Evolutionary conservation across 1,140 invertebrate species (phyloP), one percentile per base, ranked within the genome.

Genomic region (Lordiphosa stackelbergi): DNA sequence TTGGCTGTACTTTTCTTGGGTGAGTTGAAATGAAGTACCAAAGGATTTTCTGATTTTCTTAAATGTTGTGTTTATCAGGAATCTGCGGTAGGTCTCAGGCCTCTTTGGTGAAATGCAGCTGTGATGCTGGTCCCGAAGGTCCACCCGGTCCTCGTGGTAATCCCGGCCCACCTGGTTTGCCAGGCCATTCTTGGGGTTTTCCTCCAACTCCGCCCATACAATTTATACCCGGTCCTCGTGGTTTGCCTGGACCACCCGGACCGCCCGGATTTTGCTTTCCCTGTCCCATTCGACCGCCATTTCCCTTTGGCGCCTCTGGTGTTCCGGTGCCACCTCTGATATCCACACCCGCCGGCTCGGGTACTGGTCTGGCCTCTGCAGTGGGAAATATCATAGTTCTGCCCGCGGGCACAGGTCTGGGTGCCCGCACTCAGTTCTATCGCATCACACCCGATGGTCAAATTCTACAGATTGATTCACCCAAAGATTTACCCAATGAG

Each of bases 381-480:
- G 61, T 78, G 55, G 77, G 77, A 28, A 83, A 83, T 48, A 59
- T 83, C 1, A 73, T 83, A 36, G 70, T 83, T 1, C 47, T 83
- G 22, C 77, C 77, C 0, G 59, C 57, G 0, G 66, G 58, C 1
- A 11, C 64, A 0, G 55, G 54, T 2, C 12, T 56, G 7, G 45
- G 55, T 28, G 79, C 66, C 9, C 73, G 73, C 9, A 66, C 78
- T 0, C 57, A 66, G 37, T 54, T 84, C 11, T 78, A 62, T 54
- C 72, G 75, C 19, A 78, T 85, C 4, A 63, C 69, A 2, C 69
- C 74, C 28, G 73, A 78, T 11, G 78, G 78, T 1, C 66, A 73
- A 19, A 12, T 84, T 22, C 2, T 70, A 9, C 69, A 63, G 16
- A 62, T 84, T 16, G 78, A 85, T 5, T 53, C 58, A 5, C 61